phyloP scores from a whole-genome alignment of 2,113 vertebrate species.

The Nothoprocta pentlandii region DNA sequence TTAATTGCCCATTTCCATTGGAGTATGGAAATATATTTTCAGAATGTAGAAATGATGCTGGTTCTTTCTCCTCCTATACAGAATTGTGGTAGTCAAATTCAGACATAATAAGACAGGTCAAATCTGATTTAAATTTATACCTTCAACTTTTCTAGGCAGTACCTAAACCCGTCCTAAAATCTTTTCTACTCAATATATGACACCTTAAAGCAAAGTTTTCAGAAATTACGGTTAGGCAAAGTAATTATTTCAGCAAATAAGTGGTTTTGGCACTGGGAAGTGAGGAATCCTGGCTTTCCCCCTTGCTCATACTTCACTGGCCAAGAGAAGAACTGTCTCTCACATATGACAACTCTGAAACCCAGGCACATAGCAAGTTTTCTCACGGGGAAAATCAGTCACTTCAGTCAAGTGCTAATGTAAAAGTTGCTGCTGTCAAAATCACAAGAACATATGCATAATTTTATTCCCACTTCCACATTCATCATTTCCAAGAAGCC shows the following conservation, averaged over 20 bases:
- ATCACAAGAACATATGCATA: slow-evolving; percentile 20
- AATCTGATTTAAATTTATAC: background rate
- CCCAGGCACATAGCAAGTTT: background rate
- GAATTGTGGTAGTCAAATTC: background rate
- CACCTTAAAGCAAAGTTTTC: background rate
- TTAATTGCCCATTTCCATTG: too few species aligned
- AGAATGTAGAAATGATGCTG: background rate
- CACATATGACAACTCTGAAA: background rate
- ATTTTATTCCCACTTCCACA: background rate
- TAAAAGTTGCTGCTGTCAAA: slow-evolving; percentile 44
- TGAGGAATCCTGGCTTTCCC: background rate
- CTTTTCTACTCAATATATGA: background rate
- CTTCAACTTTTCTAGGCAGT: background rate
- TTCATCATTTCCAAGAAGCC: background rate
- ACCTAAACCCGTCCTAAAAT: background rate
- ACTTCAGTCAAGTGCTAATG: background rate
- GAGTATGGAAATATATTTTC: background rate
- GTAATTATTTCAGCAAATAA: background rate
- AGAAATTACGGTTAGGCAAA: background rate
- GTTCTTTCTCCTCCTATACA: background rate
- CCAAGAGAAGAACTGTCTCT: background rate
- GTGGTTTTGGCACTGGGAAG: background rate
- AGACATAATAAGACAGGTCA: background rate
- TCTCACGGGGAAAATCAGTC: slow-evolving; percentile 30
- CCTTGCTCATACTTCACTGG: background rate